Base-by-base conservation (phyloP, 2,888 invertebrate species). In the Kuschelorhynchus macadamiae region DNA sequence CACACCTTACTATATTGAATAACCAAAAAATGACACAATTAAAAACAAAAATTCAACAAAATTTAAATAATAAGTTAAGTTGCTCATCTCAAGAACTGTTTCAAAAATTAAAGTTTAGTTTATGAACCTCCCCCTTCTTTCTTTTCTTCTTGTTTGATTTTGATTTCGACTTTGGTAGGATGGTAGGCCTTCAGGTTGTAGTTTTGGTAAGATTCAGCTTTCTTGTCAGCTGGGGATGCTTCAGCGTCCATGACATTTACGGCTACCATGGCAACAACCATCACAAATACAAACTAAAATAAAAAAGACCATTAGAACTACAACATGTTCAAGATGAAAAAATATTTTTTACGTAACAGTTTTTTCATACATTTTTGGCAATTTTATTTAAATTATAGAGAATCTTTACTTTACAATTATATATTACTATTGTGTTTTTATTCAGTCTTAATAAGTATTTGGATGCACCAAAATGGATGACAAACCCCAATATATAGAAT, bases 141-240 rank as follows among this genome's bases (percentile, higher is more conserved):
- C 25, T 25, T 25, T 20, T 50, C 60, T 2, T 60, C 17, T 9
- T 50, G 11, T 9, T 63, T 17, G 12, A 68, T 25, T 16, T 33
- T 47, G 47, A 77, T 52, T 59, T 68, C 67, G 14, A 68, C 59
- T 50, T 73, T 69, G 53, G 70, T 71, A 0, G 74, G 73, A 52
- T 74, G 74, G 14, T 72, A 52, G 16, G 71, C 68, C n/a, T 71
- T 65, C 41, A 64, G 56, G 41, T 73, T 73, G 12, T 49, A 33
- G 25, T 73, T 71, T 65, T 72, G 72, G 61, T 74, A 74, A 21
- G 74, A 74, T 30, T 72, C 57, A 16, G 74, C 74, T 17, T 67
- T 61, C 1, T 67, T 41, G 14, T 20, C 52, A 12, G 3, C 25
- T 3, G 67, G 63, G 3, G 53, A n/a, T 1, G 57, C 67, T 12